Evolutionary conservation across 92 coral and sea anemone genomes (phyloP).

Genomic region (Zoanthus sociatus): DNA sequence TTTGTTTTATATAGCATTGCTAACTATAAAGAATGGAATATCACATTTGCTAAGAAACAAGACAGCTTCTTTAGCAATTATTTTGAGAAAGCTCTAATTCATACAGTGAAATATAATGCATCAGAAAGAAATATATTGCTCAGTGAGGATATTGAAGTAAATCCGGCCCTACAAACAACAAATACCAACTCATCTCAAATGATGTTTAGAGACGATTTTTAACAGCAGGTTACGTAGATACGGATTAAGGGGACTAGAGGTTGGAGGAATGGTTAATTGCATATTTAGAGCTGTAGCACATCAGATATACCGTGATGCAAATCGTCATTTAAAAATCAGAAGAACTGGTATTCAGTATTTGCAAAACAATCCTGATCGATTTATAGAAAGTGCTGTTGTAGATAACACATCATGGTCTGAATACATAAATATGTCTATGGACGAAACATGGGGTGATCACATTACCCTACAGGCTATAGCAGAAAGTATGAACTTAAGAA

Average conservation of each 20-base stretch:
- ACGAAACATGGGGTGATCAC: constrained; percentile 8
- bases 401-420: constrained; percentile 14
- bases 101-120: background rate
- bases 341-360: constrained; percentile 4
- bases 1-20: constrained; percentile 47
- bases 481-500: too few species aligned
- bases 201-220: background rate
- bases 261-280: constrained; percentile 54
- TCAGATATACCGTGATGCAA: constrained; percentile 41
- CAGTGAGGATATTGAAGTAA: constrained; percentile 43
- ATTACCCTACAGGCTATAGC: too few species aligned
- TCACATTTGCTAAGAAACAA: constrained; percentile 36
- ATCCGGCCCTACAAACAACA: constrained; percentile 34
- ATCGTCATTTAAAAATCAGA: constrained; percentile 12
- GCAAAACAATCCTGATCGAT: constrained; percentile 19
- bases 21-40: constrained; percentile 43
- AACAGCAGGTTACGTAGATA: constrained; percentile 37
- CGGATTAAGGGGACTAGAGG: constrained; percentile 35
- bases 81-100: constrained; percentile 20
- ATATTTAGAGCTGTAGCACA: background rate
- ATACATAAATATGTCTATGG: background rate
- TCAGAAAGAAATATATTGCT: constrained; percentile 25
- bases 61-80: constrained; percentile 37
- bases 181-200: constrained; percentile 23
- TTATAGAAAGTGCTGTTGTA: constrained; percentile 41